Base-by-base conservation (phyloP, 1,140 invertebrate genomes). In the Panagrolaimus sp. region DNA sequence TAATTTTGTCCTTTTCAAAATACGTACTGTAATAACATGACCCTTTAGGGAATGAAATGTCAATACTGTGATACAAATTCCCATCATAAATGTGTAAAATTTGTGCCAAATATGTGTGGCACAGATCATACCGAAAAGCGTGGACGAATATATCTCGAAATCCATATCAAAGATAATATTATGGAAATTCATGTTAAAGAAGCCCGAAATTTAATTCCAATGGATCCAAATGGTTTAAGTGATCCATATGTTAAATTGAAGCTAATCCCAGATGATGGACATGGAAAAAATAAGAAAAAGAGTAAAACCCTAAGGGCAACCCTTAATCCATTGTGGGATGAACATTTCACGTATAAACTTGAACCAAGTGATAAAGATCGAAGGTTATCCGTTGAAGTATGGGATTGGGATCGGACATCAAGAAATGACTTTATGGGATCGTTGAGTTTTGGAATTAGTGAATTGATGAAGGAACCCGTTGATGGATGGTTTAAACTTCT, bases 351-450 rank as follows among this genome's bases (percentile, higher is more conserved):
- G 69, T 93, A 98, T 85, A 93, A 96, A 75, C 86, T 98, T 28
- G 93, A 92, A 83, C 84, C 91, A 0, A 93, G 96, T 83, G 96
- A 99, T 84, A 96, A 96, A 84, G 93, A 98, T 83, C 88, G 94
- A n/a, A 87, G 96, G 71, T 85, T 99, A 17, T 88, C 96, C 43
- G 89, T 99, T 76, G 95, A 97, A 86, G 87, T 97, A 0, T 98
- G 96, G 96, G 96, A 99, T 85, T 99, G 96, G 96, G 96, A 98
- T 86, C 87, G 95, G 58, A 98, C 96, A 28, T 97, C 94, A 10
- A 88, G 95, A 9, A 98, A 99, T 84, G 96, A 99, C 85, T 99
- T 98, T 81, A 99, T 98, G 96, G 96, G 96, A 4, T 95, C 95
- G 0, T 84, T 99, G 7, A 97, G 94, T 0, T 99, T 99, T 84